phyloP scores from a whole-genome alignment of 2,888 invertebrate genomes.

The Gandaritis pyraliata region DNA sequence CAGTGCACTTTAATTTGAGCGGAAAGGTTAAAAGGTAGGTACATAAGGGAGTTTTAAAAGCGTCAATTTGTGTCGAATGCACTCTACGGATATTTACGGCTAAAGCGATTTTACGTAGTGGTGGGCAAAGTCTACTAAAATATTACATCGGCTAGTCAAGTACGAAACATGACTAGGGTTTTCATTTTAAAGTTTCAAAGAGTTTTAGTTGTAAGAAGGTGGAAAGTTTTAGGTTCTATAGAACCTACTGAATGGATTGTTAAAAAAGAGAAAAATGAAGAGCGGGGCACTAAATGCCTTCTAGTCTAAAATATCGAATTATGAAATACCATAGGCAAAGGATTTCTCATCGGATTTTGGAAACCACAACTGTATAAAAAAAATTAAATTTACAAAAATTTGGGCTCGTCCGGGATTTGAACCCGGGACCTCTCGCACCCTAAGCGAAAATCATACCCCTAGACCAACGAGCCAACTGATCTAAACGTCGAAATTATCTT shows the following conservation, averaged over 20 bases:
- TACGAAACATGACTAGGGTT: too few relatives aligned
- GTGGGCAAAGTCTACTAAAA: neutral
- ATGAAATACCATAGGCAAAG: too few relatives aligned
- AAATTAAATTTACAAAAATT: constrained; percentile 28
- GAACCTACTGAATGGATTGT: too few relatives aligned
- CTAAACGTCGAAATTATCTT: neutral
- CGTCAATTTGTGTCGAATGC: constrained; percentile 36
- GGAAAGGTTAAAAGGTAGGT: constrained; percentile 40
- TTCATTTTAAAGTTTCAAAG: too few relatives aligned
- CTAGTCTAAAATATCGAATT: too few relatives aligned
- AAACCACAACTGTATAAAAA: neutral
- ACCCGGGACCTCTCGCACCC: constrained; percentile 85
- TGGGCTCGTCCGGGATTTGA: constrained; percentile 83
- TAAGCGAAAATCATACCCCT: constrained; percentile 88
- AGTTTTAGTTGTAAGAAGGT: too few relatives aligned
- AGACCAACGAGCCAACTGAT: constrained; percentile 86
- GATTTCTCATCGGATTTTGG: too few relatives aligned
- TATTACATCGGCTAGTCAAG: too few relatives aligned
- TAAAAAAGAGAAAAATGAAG: too few relatives aligned
- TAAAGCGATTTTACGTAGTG: constrained; percentile 5
- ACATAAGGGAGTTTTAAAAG: constrained; percentile 34
- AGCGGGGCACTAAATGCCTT: neutral
- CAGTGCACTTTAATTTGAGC: constrained; percentile 61
- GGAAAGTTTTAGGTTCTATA: too few relatives aligned
- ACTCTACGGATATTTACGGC: constrained; percentile 20